Evolutionary conservation across 2,113 vertebrate species (phyloP).

Genomic region (Alouatta palliata): DNA sequence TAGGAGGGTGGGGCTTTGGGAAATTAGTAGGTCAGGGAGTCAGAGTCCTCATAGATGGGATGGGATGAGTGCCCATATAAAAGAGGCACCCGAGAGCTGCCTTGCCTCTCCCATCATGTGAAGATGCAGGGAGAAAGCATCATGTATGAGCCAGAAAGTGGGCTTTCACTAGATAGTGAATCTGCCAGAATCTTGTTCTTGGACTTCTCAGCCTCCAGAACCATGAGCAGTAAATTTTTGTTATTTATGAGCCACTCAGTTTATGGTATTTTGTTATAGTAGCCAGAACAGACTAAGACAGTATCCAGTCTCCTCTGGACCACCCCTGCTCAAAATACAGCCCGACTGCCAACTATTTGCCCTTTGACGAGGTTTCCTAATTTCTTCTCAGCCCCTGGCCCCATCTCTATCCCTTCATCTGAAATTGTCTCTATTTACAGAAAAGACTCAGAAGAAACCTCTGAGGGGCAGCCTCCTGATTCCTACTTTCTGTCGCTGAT

Average conservation of each 20-base stretch:
- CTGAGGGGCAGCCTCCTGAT: background rate
- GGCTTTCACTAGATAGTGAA: background rate
- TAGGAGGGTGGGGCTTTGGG: background rate
- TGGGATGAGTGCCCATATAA: background rate
- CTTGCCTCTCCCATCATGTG: background rate
- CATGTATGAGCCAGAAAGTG: background rate
- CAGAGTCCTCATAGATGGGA: background rate
- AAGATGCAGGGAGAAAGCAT: background rate
- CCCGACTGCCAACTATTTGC: too few relatives aligned
- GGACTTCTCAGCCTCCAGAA: background rate
- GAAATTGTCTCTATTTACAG: background rate
- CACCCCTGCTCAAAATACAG: background rate
- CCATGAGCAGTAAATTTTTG: background rate
- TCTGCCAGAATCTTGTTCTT: background rate
- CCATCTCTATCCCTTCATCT: background rate
- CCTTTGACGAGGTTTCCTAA: background rate
- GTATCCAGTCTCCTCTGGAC: background rate
- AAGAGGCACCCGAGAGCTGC: background rate
- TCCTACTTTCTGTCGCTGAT: background rate
- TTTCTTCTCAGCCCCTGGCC: background rate
- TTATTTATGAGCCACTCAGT: background rate
- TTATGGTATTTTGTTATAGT: background rate
- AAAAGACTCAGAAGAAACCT: background rate
- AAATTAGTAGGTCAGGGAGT: background rate
- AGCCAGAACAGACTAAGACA: background rate